Evolutionary conservation across 2,888 invertebrate species (phyloP).

Genomic region (Diarsia brunnea): DNA sequence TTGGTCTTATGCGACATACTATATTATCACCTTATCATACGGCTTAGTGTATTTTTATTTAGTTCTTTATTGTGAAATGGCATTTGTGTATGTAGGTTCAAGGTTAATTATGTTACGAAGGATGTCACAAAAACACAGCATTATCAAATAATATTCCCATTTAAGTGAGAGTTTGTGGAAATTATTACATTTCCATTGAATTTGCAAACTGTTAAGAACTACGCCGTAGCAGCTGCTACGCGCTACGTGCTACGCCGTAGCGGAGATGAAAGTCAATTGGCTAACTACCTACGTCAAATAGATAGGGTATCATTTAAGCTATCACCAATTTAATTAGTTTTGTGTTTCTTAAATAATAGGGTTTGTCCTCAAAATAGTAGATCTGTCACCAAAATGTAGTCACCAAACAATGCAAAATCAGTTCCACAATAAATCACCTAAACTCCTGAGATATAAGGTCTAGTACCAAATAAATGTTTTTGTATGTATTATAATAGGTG

Average conservation of each 20-base stretch:
- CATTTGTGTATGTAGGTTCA: background rate
- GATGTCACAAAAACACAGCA: background rate
- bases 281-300: too few species aligned
- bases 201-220: background rate
- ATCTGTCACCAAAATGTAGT: too few species aligned
- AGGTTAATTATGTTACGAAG: background rate
- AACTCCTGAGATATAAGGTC: too few species aligned
- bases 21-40: constrained; percentile 36
- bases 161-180: background rate
- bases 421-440: too few species aligned
- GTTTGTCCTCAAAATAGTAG: too few species aligned
- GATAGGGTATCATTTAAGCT: too few species aligned
- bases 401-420: too few species aligned
- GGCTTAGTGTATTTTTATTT: constrained; percentile 34
- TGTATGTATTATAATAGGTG: too few species aligned
- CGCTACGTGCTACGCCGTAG: constrained; percentile 34
- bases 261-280: background rate
- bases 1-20: constrained; percentile 20
- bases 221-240: constrained; percentile 24
- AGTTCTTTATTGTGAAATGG: constrained; percentile 1
- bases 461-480: too few species aligned
- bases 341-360: too few species aligned
- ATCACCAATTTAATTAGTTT: too few species aligned
- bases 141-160: background rate
- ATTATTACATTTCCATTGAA: background rate